Evolutionary conservation across 2,113 vertebrate genomes (phyloP).

Genomic region (Antennarius striatus): DNA sequence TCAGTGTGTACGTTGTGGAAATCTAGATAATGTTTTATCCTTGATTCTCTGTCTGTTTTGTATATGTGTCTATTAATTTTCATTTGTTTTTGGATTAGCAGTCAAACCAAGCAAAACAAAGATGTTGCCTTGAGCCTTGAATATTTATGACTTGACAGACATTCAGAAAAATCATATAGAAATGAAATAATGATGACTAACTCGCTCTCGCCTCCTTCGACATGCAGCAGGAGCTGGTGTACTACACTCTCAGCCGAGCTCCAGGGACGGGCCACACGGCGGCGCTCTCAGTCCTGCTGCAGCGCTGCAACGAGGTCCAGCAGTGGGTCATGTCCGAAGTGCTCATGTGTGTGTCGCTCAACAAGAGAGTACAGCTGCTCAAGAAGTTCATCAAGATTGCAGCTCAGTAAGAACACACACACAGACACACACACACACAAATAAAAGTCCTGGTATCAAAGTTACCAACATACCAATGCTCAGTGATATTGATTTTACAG

Average conservation of each 20-base stretch:
- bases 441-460: too few relatives aligned
- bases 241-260: conserved; percentile 92
- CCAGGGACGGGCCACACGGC: conserved; percentile 85
- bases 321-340: conserved; percentile 98
- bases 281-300: conserved; percentile 92
- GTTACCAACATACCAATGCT: too few relatives aligned
- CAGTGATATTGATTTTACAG: conserved; percentile 66
- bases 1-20: too few relatives aligned
- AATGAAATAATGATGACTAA: not conserved
- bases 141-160: not conserved
- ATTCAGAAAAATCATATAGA: not conserved
- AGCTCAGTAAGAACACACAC: conserved; percentile 87
- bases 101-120: too few relatives aligned
- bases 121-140: too few relatives aligned
- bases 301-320: conserved; percentile 96
- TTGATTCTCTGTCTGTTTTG: too few relatives aligned
- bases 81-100: too few relatives aligned
- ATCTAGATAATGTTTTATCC: too few relatives aligned
- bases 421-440: not conserved
- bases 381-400: conserved; percentile 99
- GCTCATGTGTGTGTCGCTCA: conserved; percentile 91
- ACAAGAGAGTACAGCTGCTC: conserved; percentile 94
- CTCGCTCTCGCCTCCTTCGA: not conserved
- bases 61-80: too few relatives aligned
- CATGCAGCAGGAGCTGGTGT: conserved; percentile 95